Evolutionary conservation across 1,140 invertebrate species (phyloP).

Genomic region (Neodiprion fabricii): DNA sequence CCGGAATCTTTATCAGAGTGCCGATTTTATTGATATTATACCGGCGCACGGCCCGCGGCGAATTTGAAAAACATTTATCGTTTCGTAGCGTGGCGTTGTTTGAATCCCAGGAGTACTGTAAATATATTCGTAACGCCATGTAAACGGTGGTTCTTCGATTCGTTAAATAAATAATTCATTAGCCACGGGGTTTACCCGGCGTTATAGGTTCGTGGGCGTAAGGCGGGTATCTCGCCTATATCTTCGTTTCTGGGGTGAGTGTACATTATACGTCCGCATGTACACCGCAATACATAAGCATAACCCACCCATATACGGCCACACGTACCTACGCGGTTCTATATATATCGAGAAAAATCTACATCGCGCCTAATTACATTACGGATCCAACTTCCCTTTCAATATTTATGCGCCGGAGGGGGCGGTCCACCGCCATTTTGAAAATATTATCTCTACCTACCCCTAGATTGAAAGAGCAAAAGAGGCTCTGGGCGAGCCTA

Average conservation of each 20-base stretch:
- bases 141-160: slow-evolving; percentile 7
- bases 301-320: too few species aligned
- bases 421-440: neutral
- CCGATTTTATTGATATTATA: too few species aligned
- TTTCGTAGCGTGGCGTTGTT: too few species aligned
- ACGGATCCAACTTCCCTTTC: slow-evolving; percentile 6
- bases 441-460: neutral
- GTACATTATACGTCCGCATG: neutral
- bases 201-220: neutral
- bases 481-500: too few species aligned
- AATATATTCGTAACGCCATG: slow-evolving; percentile 1
- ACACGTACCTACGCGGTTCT: neutral
- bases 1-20: too few species aligned
- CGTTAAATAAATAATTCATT: slow-evolving; percentile 4
- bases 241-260: neutral
- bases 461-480: too few species aligned
- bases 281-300: too few species aligned
- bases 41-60: too few species aligned
- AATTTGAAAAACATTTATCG: too few species aligned
- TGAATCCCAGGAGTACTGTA: neutral
- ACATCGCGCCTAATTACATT: slow-evolving; percentile 7
- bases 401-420: neutral
- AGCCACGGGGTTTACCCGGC: neutral
- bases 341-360: neutral
- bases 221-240: neutral